Base-by-base conservation (phyloP, 2,113 vertebrate genomes). In the Actenoides lindsayi region DNA sequence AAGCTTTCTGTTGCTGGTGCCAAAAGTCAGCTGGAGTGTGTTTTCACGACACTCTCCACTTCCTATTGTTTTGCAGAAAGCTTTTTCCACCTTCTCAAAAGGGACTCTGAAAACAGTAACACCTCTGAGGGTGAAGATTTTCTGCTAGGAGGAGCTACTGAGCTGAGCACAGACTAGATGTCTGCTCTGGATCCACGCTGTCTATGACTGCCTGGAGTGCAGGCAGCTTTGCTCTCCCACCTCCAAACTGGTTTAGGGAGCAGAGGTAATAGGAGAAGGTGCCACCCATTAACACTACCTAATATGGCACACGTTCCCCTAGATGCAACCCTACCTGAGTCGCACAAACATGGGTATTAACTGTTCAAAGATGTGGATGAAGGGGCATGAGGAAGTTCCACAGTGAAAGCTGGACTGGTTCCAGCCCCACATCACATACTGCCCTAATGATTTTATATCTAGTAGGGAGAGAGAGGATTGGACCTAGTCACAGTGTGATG, bases 31-130 rank as follows among this genome's bases (percentile, higher is more conserved):
- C 83, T 89, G 95, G 94, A 96, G 74, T 14, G 28, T 92, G 91
- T 97, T 97, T 97, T 94, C 95, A 79, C 13, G 20, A 91, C 89
- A 89, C 89, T 89, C 90, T 89, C 81, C 77, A 70, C 81, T 93
- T 97, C 95, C 94, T 85, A 97, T 97, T 97, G 94, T 96, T 97
- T 94, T 79, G 74, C 77, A 92, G 87, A 96, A 92, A 0, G 37
- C 54, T 87, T 94, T 95, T 92, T 76, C 89, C 97, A 95, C 95
- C 97, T 96, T 87, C 96, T 97, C 98, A 98, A 98, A 98, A 97
- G 98, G 98, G 98, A 97, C 63, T 73, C 37, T 13, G 87, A 69
- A 89, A 82, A 94, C 87, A 95, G 82, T 69, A 87, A 87, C 91
- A 96, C 93, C 96, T 98, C 98, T 97, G 97, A 79, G 46, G 69